Evolutionary conservation across 2,888 invertebrate genomes (phyloP).

Genomic region (Xylophagus ater): DNA sequence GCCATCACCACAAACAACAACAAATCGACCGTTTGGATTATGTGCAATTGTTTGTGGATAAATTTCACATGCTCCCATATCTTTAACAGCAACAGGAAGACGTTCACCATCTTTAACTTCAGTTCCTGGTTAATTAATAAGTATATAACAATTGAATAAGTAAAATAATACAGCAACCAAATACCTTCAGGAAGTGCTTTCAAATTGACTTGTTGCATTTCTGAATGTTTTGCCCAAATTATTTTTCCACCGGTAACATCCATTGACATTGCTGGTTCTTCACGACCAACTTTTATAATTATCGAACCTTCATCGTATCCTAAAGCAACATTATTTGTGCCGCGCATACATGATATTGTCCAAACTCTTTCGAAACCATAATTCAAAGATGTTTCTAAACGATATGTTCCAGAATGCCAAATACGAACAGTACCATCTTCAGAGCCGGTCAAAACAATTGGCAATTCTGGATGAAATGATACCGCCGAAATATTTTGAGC

Average conservation of each 20-base stretch:
- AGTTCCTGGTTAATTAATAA: conserved; percentile 35
- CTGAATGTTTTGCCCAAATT: conserved; percentile 97
- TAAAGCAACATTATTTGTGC: conserved; percentile 92
- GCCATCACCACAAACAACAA: conserved; percentile 96
- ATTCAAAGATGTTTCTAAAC: conserved; percentile 90
- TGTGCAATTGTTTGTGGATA: conserved; percentile 98
- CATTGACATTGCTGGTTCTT: conserved; percentile 99
- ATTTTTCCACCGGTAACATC: conserved; percentile 97
- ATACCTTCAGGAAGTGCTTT: conserved; percentile 70
- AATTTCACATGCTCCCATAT: conserved; percentile 98
- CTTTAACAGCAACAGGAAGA: conserved; percentile 88
- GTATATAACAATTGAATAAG: too few relatives aligned
- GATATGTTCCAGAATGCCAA: conserved; percentile 98
- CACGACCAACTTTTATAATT: conserved; percentile 58
- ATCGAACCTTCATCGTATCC: conserved; percentile 49
- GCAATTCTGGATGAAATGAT: conserved; percentile 95
- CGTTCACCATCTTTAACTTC: conserved; percentile 85
- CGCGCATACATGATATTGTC: conserved; percentile 87
- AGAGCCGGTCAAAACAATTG: conserved; percentile 91
- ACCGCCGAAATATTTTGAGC: conserved; percentile 93
- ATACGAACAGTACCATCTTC: conserved; percentile 96
- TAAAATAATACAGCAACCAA: too few relatives aligned
- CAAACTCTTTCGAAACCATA: conserved; percentile 98
- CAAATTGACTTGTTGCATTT: conserved; percentile 92
- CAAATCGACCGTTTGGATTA: conserved; percentile 90